phyloP scores from a whole-genome alignment of 1,140 invertebrate genomes.

The Aphidius gifuensis region DNA sequence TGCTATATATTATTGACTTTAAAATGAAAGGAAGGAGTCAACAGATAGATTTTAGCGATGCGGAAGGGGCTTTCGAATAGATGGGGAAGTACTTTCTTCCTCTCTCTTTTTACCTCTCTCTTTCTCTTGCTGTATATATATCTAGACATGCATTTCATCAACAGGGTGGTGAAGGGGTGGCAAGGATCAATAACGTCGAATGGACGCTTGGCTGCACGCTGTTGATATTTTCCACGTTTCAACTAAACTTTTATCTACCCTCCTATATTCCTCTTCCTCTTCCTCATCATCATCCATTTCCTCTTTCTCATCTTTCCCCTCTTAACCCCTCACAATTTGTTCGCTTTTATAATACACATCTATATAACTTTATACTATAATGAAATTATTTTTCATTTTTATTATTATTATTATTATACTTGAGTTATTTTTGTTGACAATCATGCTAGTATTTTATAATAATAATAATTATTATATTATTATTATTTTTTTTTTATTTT shows the following conservation, averaged over 20 bases:
- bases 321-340: not conserved
- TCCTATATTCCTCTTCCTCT: not conserved
- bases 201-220: conserved; percentile 27
- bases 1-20: conserved; percentile 36
- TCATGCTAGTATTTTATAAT: not conserved
- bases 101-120: not conserved
- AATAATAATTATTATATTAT: not conserved
- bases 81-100: conserved; percentile 25
- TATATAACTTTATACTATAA: no score
- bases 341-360: no score
- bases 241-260: not conserved
- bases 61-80: conserved; percentile 5
- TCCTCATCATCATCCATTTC: not conserved
- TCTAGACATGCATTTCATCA: conserved; percentile 45
- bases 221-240: conserved; percentile 20
- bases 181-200: conserved; percentile 38
- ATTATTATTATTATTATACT: no score
- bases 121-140: not conserved
- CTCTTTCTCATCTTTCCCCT: not conserved
- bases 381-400: no score
- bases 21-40: conserved; percentile 38
- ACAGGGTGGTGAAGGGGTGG: conserved; percentile 31
- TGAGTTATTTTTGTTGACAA: not conserved
- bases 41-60: conserved; percentile 18
- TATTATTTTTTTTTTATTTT: not conserved